Conservation (phyloP, 1,140 invertebrate genomes). For the Hylaeus volcanicus region DNA sequence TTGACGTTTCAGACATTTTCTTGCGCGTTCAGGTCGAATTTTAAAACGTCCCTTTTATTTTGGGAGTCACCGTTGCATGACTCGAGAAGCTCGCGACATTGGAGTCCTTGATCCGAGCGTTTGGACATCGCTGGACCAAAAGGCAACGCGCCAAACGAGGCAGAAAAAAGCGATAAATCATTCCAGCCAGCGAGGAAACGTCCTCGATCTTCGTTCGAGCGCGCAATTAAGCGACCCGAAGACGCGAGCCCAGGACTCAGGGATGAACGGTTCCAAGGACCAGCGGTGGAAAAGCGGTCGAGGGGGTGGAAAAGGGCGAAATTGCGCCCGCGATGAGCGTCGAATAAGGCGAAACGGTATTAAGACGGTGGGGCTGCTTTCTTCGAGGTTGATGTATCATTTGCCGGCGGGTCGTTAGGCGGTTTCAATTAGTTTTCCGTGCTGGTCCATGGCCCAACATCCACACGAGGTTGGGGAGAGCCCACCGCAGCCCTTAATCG, state of each 20-base stretch:
- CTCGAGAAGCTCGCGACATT: too few relatives aligned
- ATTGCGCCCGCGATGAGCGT: conserved; percentile 57
- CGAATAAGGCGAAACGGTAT: conserved; percentile 77
- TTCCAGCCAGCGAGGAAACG: not conserved
- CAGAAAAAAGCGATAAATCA: conserved; percentile 19
- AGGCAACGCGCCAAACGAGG: not conserved
- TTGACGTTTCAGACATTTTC: too few relatives aligned
- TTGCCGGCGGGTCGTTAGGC: conserved; percentile 79
- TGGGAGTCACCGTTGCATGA: too few relatives aligned
- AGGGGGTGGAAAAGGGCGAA: conserved; percentile 35
- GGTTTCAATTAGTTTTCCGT: conserved; percentile 81
- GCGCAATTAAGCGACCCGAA: conserved; percentile 16
- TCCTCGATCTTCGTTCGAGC: conserved; percentile 36
- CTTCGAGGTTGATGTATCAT: conserved; percentile 79
- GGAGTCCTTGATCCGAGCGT: too few relatives aligned
- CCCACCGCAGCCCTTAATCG: conserved; percentile 73
- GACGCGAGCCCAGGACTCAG: not conserved
- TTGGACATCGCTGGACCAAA: not conserved
- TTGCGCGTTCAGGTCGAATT: too few relatives aligned
- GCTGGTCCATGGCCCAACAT: conserved; percentile 60
- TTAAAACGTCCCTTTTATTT: too few relatives aligned
- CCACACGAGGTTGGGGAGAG: conserved; percentile 51
- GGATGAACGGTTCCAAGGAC: not conserved
- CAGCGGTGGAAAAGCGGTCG: not conserved
- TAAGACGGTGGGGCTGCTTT: conserved; percentile 73